Evolutionary conservation across 2,888 invertebrate genomes (phyloP).

Genomic region (Nephrotoma flavescens): DNA sequence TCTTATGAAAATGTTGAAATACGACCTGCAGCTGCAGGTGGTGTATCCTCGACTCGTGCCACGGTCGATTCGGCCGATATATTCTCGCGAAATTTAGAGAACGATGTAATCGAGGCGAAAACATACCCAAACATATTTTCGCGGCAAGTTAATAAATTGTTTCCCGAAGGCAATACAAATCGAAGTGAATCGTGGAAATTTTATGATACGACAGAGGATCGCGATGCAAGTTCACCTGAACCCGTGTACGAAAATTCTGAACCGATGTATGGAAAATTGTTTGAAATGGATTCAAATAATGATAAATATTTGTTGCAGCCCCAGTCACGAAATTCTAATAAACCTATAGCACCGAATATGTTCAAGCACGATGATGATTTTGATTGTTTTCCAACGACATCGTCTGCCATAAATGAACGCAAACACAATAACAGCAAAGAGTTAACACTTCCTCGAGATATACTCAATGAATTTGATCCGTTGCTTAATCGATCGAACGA

Average conservation of each 20-base stretch:
- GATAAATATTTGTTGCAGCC: neutral
- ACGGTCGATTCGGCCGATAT: conserved; percentile 25
- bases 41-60: conserved; percentile 14
- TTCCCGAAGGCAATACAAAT: conserved; percentile 17
- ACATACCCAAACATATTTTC: conserved; percentile 3
- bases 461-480: conserved; percentile 64
- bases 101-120: neutral
- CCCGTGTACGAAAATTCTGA: conserved; percentile 30
- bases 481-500: conserved; percentile 23
- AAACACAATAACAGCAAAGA: neutral
- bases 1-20: conserved; percentile 25
- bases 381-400: neutral
- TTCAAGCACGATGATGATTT: neutral
- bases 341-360: neutral
- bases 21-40: conserved; percentile 15
- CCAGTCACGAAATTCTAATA: neutral
- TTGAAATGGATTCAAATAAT: conserved; percentile 22
- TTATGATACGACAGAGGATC: conserved; percentile 18
- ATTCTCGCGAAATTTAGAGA: conserved; percentile 16
- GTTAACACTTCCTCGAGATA: conserved; percentile 28
- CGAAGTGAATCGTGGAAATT: conserved; percentile 31
- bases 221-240: conserved; percentile 19
- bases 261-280: conserved; percentile 27
- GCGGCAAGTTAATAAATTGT: conserved; percentile 14
- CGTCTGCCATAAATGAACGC: neutral